Evolutionary conservation across 2,797 vertebrate species (phyloP).

Genomic region (Astyanax mexicanus): DNA sequence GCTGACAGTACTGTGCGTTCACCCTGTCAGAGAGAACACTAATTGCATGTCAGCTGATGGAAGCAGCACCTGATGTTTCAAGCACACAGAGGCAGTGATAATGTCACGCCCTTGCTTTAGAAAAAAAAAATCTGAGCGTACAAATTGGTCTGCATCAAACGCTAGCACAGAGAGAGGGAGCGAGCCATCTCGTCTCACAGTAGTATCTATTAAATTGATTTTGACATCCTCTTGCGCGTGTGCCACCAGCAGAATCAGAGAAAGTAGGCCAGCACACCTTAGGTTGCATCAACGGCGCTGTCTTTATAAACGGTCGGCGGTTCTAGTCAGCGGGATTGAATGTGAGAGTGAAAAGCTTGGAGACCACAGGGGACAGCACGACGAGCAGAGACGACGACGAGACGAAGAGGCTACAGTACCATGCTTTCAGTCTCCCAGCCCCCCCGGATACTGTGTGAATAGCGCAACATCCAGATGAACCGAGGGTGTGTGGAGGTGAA

Average conservation of each 20-base stretch:
- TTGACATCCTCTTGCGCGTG: constrained; percentile 62
- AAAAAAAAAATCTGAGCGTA: constrained; percentile 52
- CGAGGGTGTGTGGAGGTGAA: constrained; percentile 54
- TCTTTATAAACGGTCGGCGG: constrained; percentile 51
- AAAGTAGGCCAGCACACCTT: constrained; percentile 56
- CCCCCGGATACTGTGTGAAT: constrained; percentile 38
- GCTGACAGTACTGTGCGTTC: constrained; percentile 23
- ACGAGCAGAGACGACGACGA: constrained; percentile 33
- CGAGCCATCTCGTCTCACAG: constrained; percentile 56
- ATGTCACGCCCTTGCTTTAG: constrained; percentile 62
- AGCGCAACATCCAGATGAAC: constrained; percentile 57
- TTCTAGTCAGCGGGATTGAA: constrained; percentile 32
- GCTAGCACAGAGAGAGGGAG: constrained; percentile 19
- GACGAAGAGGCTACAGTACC: constrained; percentile 48
- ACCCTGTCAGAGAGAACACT: constrained; percentile 47
- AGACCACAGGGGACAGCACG: not conserved
- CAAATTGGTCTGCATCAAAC: constrained; percentile 63
- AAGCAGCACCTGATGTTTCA: constrained; percentile 55
- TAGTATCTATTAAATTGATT: constrained; percentile 67
- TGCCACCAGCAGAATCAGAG: constrained; percentile 52
- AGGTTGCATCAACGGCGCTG: constrained; percentile 42
- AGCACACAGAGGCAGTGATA: constrained; percentile 62
- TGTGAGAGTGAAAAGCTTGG: constrained; percentile 52
- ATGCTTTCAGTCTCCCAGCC: constrained; percentile 25
- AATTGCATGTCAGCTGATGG: constrained; percentile 50